Evolutionary conservation across 1,140 invertebrate species (phyloP), one percentile per base, ranked within the genome.

Genomic region (Pissodes strobi): DNA sequence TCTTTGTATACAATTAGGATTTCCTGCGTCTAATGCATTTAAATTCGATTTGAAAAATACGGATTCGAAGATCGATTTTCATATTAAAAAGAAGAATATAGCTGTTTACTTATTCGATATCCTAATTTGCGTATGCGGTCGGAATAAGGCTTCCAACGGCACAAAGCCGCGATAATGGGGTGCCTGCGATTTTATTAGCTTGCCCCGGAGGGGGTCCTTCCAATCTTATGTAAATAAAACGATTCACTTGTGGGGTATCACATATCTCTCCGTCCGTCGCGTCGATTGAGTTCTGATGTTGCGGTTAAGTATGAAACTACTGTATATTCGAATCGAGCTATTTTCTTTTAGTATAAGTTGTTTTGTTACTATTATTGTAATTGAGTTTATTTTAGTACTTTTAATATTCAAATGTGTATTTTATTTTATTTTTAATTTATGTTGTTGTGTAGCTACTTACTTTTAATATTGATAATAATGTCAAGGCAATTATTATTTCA

Each of bases 31-130:
- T 63, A 63, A 63, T 63, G 60, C 51, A 63, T 63, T 43, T 63
- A 63, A 53, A 63, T 10, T 61, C 48, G 46, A 61, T 45, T 46
- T 34, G 27, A 53, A 63, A 53, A 63, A 55, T 63, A 63, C 18
- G 60, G 60, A 63, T 63, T 63, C 60, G n/a, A 2, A 30, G 60
- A 63, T 63, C 60, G 49, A 63, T 63, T 53, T 63, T 55, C 27
- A 63, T 63, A 63, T 63, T 43, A 63, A 63, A 59, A 53, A 63
- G 60, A 15, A 63, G 49, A 63, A 53, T n/a, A n/a, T 63, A 45
- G 49, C 60, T 63, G 60, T 63, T 63, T 63, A 63, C 60, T 63
- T 51, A 55, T 53, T 55, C 60, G 60, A 19, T 34, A 63, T 45
- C 51, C 23, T 63, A 55, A 63, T 63, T 63, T 63, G 60, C 60